These are phyloP conservation scores for Dryobota labecula DNA, from an alignment of 2,888 invertebrate species.

Conservation along the genomic window DNA sequence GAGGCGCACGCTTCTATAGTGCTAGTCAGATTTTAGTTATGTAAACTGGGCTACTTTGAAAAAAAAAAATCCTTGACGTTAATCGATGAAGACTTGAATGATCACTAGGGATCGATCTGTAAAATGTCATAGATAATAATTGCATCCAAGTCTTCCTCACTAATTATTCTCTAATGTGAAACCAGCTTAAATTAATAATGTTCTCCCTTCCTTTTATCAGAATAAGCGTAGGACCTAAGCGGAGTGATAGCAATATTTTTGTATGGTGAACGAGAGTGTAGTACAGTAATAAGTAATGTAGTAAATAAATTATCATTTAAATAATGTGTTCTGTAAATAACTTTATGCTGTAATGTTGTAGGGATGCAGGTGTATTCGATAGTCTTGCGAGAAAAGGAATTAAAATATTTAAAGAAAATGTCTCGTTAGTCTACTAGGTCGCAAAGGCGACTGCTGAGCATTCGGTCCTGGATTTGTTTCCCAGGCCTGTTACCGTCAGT, in stretches of 20 bases:
- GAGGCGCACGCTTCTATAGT: background rate
- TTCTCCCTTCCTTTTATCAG: slow-evolving; percentile 12
- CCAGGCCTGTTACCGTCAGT: background rate
- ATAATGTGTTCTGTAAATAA: slow-evolving; percentile 55
- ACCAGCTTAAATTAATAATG: slow-evolving; percentile 4
- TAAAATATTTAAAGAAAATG: background rate
- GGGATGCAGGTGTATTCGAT: slow-evolving; percentile 13
- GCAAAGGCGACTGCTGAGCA: background rate
- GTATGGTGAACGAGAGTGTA: slow-evolving; percentile 63
- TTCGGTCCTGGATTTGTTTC: fast-evolving
- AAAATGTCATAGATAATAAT: background rate
- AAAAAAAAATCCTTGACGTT: background rate
- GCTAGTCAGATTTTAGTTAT: too few relatives aligned
- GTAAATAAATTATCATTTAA: slow-evolving; percentile 31
- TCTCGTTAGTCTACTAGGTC: background rate
- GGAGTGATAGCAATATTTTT: slow-evolving; percentile 70
- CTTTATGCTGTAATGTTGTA: slow-evolving; percentile 31
- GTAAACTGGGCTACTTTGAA: too few relatives aligned
- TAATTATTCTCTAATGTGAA: slow-evolving; percentile 6
- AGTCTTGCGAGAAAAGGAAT: background rate
- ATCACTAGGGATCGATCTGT: background rate
- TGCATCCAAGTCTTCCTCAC: background rate
- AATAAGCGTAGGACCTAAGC: slow-evolving; percentile 55
- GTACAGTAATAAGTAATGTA: slow-evolving; percentile 47
- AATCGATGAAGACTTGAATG: background rate